phyloP scores from a whole-genome alignment of 2,113 vertebrate species.

The Collichthys lucidus region DNA sequence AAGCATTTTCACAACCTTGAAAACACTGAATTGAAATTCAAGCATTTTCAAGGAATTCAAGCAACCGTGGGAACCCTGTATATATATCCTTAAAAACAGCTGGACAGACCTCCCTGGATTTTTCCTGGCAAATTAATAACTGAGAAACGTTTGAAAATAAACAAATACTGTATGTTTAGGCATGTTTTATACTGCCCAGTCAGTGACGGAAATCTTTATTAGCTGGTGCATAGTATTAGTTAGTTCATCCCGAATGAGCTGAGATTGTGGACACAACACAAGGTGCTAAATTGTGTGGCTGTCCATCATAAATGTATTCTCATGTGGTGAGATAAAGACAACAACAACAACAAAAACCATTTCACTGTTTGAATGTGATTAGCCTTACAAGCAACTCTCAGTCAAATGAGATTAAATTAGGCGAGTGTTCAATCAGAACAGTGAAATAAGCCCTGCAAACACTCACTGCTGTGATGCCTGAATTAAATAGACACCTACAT shows the following conservation, averaged over 20 bases:
- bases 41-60: no score
- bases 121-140: not conserved
- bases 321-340: not conserved
- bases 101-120: not conserved
- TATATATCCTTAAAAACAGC: not conserved
- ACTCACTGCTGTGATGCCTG: not conserved
- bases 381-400: slow-evolving; percentile 24
- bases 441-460: slow-evolving; percentile 26
- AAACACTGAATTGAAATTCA: no score
- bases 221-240: not conserved
- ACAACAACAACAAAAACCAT: no score
- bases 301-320: not conserved
- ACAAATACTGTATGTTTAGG: not conserved
- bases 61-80: no score
- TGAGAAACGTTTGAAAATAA: not conserved
- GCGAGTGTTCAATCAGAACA: slow-evolving; percentile 37
- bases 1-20: no score
- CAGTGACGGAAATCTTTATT: not conserved
- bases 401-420: slow-evolving; percentile 37
- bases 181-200: not conserved
- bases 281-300: not conserved
- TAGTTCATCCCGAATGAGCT: not conserved
- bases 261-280: not conserved
- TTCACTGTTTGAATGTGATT: slow-evolving; percentile 41
- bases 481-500: slow-evolving; percentile 32